Percentiles rank a stretch among this genome's conserved stretches.
phyloP scores from a whole-genome alignment of 1,140 invertebrate species.

The Stegodyphus mimosarum region DNA sequence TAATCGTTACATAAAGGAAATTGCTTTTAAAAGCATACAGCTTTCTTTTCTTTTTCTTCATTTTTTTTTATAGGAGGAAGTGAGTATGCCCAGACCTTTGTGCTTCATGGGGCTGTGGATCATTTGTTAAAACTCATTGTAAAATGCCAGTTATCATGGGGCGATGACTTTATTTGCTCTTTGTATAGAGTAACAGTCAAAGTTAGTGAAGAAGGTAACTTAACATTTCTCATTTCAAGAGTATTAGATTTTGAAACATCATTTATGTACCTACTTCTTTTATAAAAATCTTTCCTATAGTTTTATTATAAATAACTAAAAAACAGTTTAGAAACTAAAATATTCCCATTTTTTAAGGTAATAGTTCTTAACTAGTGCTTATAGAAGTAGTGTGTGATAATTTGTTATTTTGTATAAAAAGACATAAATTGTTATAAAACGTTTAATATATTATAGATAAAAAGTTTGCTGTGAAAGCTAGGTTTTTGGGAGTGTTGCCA shows the following conservation, averaged over 20 bases:
- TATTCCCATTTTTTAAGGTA: too few relatives aligned
- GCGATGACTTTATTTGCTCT: slow-evolving; percentile 48
- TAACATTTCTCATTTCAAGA: too few relatives aligned
- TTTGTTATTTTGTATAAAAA: too few relatives aligned
- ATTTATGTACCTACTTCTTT: too few relatives aligned
- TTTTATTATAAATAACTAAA: too few relatives aligned
- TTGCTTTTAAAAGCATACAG: too few relatives aligned
- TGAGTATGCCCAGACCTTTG: slow-evolving; percentile 46
- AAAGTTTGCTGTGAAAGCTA: slow-evolving; percentile 58
- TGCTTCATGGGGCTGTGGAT: slow-evolving; percentile 34
- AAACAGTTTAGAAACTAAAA: too few relatives aligned
- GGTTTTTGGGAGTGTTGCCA: slow-evolving; percentile 50
- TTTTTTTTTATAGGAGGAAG: slow-evolving; percentile 14
- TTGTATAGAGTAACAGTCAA: slow-evolving; percentile 44
- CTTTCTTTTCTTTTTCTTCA: not conserved
- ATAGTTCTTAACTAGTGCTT: too few relatives aligned
- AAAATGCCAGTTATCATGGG: slow-evolving; percentile 48
- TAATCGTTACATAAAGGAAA: too few relatives aligned
- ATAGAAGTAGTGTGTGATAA: too few relatives aligned
- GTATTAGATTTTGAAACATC: too few relatives aligned
- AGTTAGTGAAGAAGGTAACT: slow-evolving; percentile 52
- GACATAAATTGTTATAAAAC: not conserved
- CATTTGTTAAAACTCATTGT: slow-evolving; percentile 52
- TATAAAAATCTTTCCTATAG: too few relatives aligned
- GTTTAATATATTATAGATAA: slow-evolving; percentile 38